Evolutionary conservation across 2,888 invertebrate species (phyloP).

Genomic region (Microplitis manilae): DNA sequence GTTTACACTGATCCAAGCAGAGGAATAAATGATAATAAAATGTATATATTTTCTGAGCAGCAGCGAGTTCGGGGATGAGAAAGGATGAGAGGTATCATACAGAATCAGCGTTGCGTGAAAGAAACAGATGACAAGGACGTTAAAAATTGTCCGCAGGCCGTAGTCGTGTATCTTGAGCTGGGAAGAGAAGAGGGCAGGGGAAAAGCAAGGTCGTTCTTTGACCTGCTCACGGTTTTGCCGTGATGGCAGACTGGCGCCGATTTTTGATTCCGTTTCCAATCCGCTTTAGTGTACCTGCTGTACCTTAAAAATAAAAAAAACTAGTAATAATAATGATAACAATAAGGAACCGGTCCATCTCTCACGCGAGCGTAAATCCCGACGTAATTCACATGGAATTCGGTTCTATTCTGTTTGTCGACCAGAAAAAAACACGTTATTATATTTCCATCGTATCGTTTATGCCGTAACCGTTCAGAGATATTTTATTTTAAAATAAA

Average conservation of each 20-base stretch:
- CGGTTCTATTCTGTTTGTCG: conserved; percentile 32
- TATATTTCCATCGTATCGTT: neutral
- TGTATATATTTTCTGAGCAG: neutral
- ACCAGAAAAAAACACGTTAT: neutral
- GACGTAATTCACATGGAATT: conserved; percentile 15
- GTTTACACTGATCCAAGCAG: neutral
- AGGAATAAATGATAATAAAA: neutral
- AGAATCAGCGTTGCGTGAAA: neutral
- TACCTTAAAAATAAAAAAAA: neutral
- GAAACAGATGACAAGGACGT: conserved; percentile 16
- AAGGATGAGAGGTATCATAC: neutral
- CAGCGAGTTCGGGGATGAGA: neutral
- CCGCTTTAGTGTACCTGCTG: conserved; percentile 53
- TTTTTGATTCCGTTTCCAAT: conserved; percentile 62
- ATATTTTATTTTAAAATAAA: neutral
- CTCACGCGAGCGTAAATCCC: neutral
- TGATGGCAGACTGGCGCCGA: conserved; percentile 63
- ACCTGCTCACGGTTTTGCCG: conserved; percentile 53
- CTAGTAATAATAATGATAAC: conserved; percentile 36
- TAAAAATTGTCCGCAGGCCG: conserved; percentile 1
- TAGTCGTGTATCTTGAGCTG: neutral
- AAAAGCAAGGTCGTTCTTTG: conserved; percentile 70
- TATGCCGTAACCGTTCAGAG: neutral
- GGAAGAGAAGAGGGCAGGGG: conserved; percentile 19
- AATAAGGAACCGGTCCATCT: conserved; percentile 21